Evolutionary conservation across 2,797 vertebrate species (phyloP).

Genomic region (Danio choprae): DNA sequence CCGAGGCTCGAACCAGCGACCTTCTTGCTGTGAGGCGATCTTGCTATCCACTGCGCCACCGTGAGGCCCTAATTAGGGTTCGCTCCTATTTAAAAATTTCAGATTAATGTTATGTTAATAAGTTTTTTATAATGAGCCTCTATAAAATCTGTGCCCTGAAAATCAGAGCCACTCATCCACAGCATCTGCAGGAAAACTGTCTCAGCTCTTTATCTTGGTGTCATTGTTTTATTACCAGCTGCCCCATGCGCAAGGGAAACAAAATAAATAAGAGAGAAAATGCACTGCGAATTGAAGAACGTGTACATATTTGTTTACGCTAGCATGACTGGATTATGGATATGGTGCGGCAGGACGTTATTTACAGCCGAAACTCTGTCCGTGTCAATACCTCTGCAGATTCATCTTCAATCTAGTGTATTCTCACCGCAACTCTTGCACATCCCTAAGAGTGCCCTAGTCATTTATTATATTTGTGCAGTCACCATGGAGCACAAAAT

Average conservation of each 20-base stretch:
- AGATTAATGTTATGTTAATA: no score
- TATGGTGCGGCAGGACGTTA: conserved; percentile 57
- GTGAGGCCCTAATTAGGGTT: no score
- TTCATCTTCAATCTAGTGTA: conserved; percentile 75
- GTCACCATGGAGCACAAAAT: conserved; percentile 70
- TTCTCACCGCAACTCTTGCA: conserved; percentile 67
- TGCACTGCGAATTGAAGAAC: conserved; percentile 34
- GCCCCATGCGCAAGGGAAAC: background rate
- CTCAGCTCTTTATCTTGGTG: conserved; percentile 12
- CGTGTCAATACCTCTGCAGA: conserved; percentile 70
- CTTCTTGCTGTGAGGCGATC: no score
- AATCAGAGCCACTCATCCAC: background rate
- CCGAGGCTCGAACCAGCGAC: no score
- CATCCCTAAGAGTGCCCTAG: conserved; percentile 65
- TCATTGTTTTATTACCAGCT: conserved; percentile 32
- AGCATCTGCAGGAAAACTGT: background rate
- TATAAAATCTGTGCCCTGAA: background rate
- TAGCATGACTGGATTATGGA: conserved; percentile 48
- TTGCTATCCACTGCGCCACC: no score
- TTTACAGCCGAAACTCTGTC: conserved; percentile 72
- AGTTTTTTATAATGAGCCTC: background rate
- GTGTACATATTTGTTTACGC: conserved; percentile 31
- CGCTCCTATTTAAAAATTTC: no score
- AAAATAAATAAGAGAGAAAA: conserved; percentile 43
- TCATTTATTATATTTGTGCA: conserved; percentile 80